phyloP scores from a whole-genome alignment of 2,888 invertebrate genomes.

The Petrolisthes cinctipes region DNA sequence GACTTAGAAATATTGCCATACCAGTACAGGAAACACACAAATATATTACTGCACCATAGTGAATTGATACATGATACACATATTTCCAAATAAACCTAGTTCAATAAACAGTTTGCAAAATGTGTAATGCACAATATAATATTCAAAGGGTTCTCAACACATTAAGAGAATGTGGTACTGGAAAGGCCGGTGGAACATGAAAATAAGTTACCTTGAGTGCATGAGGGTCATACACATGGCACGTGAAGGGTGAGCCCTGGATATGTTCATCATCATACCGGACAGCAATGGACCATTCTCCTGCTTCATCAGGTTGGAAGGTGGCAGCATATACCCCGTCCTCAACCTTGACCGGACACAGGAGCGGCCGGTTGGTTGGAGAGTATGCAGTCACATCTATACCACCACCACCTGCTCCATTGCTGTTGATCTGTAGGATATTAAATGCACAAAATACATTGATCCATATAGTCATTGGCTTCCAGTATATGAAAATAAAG shows the following conservation, averaged over 20 bases:
- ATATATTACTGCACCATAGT: too few relatives aligned
- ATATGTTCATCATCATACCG: conserved; percentile 96
- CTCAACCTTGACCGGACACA: conserved; percentile 78
- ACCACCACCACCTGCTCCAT: conserved; percentile 63
- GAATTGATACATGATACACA: too few relatives aligned
- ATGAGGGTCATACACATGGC: conserved; percentile 94
- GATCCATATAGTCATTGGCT: neutral
- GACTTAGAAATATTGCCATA: too few relatives aligned
- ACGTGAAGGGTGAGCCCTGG: conserved; percentile 94
- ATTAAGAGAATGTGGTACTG: neutral
- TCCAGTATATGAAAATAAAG: too few relatives aligned
- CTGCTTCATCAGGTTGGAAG: conserved; percentile 96
- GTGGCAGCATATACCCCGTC: conserved; percentile 93
- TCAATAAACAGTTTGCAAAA: neutral
- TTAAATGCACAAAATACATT: neutral
- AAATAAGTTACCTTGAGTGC: conserved; percentile 78
- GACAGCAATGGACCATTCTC: conserved; percentile 96
- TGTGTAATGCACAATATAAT: neutral
- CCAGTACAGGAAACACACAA: too few relatives aligned
- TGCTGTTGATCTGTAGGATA: conserved; percentile 66
- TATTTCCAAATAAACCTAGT: neutral
- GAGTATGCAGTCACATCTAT: conserved; percentile 85
- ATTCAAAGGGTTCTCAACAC: neutral
- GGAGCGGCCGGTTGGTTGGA: conserved; percentile 85
- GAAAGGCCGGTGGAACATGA: neutral